Percentiles rank a stretch among this genome's conserved stretches.
Conservation (phyloP, 2,113 vertebrate genomes). For the Pithys albifrons region DNA sequence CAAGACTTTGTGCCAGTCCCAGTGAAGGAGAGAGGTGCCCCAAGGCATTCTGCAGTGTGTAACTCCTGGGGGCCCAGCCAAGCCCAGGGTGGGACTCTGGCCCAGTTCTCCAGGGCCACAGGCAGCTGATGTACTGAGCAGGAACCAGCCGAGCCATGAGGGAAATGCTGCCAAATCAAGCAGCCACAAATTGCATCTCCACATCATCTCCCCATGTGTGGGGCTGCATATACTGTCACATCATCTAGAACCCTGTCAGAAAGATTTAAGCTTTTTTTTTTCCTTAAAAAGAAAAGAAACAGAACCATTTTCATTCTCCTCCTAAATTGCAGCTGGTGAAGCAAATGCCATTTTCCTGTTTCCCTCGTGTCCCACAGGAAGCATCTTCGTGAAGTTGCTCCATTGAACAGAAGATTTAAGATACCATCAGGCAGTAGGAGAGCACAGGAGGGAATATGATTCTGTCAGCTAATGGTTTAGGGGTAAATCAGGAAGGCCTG, state of each 20-base stretch:
- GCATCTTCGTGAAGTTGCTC: constrained; percentile 17
- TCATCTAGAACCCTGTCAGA: neutral
- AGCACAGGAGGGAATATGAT: constrained; percentile 1
- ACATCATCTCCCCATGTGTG: fast-evolving
- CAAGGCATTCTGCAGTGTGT: neutral
- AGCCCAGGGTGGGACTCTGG: neutral
- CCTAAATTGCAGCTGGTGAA: neutral
- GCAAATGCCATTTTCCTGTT: neutral
- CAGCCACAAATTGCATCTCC: neutral
- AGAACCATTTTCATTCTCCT: neutral
- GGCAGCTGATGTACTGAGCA: neutral
- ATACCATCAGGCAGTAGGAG: neutral
- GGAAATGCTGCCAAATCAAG: neutral
- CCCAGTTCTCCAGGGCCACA: neutral
- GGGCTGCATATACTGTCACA: neutral
- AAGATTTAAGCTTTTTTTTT: neutral
- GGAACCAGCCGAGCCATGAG: neutral
- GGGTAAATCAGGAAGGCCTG: neutral
- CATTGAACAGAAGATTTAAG: constrained; percentile 40
- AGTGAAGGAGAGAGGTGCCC: neutral
- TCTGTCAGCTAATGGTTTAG: neutral
- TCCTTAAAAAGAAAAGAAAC: neutral
- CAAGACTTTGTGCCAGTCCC: neutral
- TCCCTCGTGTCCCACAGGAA: constrained; percentile 6
- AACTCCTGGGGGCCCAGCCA: neutral